A percentile compares a stretch with the other conserved stretches of the same genome.
phyloP scores from a whole-genome alignment of 1,140 invertebrate genomes.

The Sitobion miscanthi region DNA sequence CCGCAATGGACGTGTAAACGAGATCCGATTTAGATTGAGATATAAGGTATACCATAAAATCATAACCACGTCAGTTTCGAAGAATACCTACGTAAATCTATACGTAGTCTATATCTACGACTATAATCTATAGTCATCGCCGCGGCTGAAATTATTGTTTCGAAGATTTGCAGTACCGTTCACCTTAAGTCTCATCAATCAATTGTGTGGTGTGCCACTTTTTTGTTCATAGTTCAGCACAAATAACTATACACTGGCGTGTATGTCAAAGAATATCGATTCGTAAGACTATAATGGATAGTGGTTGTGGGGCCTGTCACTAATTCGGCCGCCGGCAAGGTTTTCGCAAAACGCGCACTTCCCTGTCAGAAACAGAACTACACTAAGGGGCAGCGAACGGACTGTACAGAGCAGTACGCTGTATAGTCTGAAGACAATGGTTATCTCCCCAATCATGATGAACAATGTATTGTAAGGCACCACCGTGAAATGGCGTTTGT shows the following conservation, averaged over 20 bases:
- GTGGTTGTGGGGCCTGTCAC: not conserved
- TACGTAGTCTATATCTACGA: too few relatives aligned
- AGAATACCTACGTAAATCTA: too few relatives aligned
- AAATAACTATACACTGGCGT: not conserved
- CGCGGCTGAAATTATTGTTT: not conserved
- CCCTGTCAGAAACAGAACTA: not conserved
- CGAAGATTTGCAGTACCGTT: not conserved
- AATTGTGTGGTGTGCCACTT: not conserved
- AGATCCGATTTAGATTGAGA: too few relatives aligned
- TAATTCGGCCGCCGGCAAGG: not conserved
- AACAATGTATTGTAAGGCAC: not conserved
- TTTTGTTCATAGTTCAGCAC: not conserved
- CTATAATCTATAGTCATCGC: not conserved
- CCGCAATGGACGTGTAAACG: too few relatives aligned
- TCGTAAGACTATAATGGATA: constrained; percentile 22
- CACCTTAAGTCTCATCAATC: not conserved
- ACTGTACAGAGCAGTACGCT: not conserved
- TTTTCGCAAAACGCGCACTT: not conserved
- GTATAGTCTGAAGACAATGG: not conserved
- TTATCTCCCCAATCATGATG: not conserved
- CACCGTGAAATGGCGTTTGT: not conserved
- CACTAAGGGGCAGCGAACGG: not conserved
- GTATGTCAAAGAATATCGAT: not conserved
- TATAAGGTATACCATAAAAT: too few relatives aligned
- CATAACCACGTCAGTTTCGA: too few relatives aligned